Conservation (phyloP, 1,140 invertebrate species). For the Drosophila obscura region DNA sequence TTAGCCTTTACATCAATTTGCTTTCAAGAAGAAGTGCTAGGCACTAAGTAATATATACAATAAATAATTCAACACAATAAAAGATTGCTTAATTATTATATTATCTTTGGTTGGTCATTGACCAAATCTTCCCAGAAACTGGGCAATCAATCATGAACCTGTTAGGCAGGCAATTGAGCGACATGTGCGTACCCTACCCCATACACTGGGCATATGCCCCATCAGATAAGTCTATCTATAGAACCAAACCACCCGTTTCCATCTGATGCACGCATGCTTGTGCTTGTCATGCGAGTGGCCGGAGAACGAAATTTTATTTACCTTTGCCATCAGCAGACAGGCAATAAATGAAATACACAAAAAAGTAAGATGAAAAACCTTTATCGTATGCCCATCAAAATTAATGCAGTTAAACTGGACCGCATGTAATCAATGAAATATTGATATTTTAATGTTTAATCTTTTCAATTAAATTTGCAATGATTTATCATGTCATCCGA, state of each 20-base stretch:
- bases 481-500: constrained; percentile 51
- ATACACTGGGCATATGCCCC: neutral
- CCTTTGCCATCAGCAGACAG: neutral
- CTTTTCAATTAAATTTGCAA: constrained; percentile 78
- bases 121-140: too few species aligned
- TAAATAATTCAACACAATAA: too few species aligned
- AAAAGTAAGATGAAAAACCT: constrained; percentile 2
- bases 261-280: constrained; percentile 8
- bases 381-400: constrained; percentile 33
- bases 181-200: too few species aligned
- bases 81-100: too few species aligned
- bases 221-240: constrained; percentile 26
- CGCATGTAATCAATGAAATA: constrained; percentile 70
- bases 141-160: too few species aligned
- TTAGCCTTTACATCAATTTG: too few species aligned
- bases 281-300: constrained; percentile 27
- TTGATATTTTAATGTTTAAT: constrained; percentile 80
- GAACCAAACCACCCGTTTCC: neutral
- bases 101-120: too few species aligned
- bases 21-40: too few species aligned
- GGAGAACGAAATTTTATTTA: constrained; percentile 37
- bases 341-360: constrained; percentile 29
- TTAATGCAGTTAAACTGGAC: constrained; percentile 63
- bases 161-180: too few species aligned
- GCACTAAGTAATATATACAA: too few species aligned